phyloP scores from a whole-genome alignment of 2,888 invertebrate genomes.

The Xylota sylvarum region DNA sequence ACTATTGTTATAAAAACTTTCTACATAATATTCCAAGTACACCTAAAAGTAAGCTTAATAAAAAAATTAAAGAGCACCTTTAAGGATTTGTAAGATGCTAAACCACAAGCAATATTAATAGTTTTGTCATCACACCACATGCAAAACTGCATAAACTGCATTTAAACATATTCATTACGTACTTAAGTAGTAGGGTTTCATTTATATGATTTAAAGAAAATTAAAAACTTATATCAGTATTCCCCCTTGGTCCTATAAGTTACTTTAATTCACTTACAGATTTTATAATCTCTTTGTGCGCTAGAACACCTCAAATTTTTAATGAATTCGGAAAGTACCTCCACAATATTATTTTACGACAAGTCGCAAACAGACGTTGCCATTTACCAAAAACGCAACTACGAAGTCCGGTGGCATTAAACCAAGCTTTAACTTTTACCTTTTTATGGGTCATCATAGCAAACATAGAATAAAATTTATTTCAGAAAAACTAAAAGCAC shows the following conservation, averaged over 20 bases:
- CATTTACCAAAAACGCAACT: not conserved
- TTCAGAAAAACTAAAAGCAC: not conserved
- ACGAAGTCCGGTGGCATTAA: not conserved
- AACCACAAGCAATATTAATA: too few relatives aligned
- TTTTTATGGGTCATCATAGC: constrained; percentile 22
- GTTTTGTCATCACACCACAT: too few relatives aligned
- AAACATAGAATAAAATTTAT: not conserved
- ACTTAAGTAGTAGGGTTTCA: too few relatives aligned
- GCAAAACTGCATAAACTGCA: too few relatives aligned
- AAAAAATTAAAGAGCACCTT: too few relatives aligned
- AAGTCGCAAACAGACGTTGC: not conserved
- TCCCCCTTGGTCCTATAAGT: not conserved
- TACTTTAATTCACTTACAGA: constrained; percentile 6
- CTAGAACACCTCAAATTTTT: not conserved
- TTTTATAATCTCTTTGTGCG: not conserved
- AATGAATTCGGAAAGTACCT: not conserved
- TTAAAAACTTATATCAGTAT: too few relatives aligned
- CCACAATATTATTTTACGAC: constrained; percentile 21
- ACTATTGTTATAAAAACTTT: too few relatives aligned
- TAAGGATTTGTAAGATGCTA: too few relatives aligned
- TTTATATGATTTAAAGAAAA: too few relatives aligned
- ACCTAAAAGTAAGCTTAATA: too few relatives aligned
- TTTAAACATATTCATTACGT: too few relatives aligned
- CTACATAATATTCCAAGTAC: too few relatives aligned
- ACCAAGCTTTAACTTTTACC: constrained; percentile 18